Conservation (phyloP, 2,888 invertebrate species). For the Girardia tigrina region DNA sequence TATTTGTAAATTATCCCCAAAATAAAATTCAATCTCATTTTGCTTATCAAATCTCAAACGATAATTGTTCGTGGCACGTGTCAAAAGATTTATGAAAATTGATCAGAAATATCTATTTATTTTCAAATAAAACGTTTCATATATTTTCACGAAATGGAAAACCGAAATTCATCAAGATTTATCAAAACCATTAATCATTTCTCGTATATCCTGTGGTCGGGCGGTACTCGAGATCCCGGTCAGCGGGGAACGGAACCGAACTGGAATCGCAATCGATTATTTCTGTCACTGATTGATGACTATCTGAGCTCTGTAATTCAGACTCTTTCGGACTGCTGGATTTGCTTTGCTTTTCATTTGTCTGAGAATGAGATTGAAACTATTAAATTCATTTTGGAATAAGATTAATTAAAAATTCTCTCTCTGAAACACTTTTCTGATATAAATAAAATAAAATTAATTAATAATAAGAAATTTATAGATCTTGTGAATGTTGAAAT, state of each 20-base stretch:
- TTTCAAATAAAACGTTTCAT: conserved; percentile 5
- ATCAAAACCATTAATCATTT: conserved; percentile 4
- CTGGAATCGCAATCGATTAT: conserved; percentile 16
- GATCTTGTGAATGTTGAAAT: no score
- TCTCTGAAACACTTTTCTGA: no score
- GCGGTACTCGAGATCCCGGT: background rate
- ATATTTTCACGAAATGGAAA: background rate
- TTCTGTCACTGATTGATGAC: background rate
- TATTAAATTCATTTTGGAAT: no score
- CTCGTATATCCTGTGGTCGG: background rate
- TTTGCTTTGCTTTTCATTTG: background rate
- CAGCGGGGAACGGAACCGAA: background rate
- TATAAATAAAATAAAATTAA: no score
- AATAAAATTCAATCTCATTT: no score
- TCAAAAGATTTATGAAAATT: background rate
- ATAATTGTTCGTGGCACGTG: background rate
- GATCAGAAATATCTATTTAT: background rate
- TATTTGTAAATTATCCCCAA: no score
- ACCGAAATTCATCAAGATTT: background rate
- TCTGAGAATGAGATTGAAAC: background rate
- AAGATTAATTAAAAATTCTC: no score
- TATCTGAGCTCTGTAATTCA: background rate
- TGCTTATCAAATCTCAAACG: background rate
- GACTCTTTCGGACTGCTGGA: background rate
- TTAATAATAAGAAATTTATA: no score